Evolutionary conservation across 2,888 invertebrate genomes (phyloP).

Genomic region (Chouioia cunea): DNA sequence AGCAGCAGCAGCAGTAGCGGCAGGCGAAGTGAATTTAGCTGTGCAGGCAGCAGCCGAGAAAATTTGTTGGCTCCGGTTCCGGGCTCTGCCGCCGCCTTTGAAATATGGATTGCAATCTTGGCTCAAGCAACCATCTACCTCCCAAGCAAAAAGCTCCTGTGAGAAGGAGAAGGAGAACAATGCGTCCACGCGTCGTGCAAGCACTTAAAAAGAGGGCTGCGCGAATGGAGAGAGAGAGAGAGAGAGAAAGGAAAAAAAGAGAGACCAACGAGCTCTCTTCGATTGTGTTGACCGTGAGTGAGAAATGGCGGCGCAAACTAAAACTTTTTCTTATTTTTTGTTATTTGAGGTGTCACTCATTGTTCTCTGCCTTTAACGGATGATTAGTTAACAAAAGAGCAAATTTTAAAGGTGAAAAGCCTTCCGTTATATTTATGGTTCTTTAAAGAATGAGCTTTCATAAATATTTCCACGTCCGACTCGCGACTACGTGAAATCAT

Average conservation of each 20-base stretch:
- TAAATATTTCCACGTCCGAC: no score
- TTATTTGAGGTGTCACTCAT: no score
- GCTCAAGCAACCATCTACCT: conserved; percentile 38
- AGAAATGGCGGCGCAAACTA: conserved; percentile 28
- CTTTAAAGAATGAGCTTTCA: no score
- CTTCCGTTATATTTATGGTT: no score
- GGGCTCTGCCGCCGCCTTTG: conserved; percentile 21
- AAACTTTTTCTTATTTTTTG: conserved; percentile 17
- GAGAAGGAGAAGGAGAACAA: conserved; percentile 16
- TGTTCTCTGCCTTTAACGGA: no score
- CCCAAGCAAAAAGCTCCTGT: background rate
- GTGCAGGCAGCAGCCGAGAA: conserved; percentile 21
- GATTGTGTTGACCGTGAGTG: conserved; percentile 11
- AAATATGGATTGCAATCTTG: conserved; percentile 49
- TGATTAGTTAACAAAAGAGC: no score
- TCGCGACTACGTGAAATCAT: no score
- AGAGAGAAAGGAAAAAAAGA: background rate
- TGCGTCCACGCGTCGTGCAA: conserved; percentile 2
- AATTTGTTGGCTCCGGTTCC: conserved; percentile 45
- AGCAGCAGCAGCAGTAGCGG: background rate
- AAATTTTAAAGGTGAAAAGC: no score
- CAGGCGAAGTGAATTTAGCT: background rate
- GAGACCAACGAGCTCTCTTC: conserved; percentile 13
- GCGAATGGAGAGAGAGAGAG: conserved; percentile 18
- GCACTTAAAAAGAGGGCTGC: conserved; percentile 14